Percentiles rank a stretch among this genome's conserved stretches.
Conservation (phyloP, 2,888 invertebrate genomes). For the Cryptosula pallasiana region DNA sequence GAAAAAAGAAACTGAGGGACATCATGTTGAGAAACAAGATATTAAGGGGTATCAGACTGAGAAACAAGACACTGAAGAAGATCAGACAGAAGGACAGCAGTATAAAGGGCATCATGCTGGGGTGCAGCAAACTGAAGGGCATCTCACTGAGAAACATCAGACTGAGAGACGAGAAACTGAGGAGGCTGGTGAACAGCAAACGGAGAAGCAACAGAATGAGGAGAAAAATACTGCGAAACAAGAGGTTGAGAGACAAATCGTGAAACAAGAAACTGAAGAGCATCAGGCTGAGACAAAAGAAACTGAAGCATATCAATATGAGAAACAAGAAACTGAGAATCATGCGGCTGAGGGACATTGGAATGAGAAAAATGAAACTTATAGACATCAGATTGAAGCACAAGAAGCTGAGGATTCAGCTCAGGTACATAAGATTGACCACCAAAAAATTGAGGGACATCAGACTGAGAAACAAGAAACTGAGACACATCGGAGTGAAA, state of each 20-base stretch:
- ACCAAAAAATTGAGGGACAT: too few species aligned
- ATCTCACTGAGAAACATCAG: background rate
- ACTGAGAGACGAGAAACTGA: background rate
- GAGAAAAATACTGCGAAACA: background rate
- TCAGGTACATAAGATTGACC: too few species aligned
- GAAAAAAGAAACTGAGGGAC: background rate
- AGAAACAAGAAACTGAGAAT: too few species aligned
- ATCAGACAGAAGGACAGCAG: background rate
- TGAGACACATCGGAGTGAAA: too few species aligned
- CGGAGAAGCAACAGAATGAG: background rate
- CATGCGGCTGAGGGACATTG: too few species aligned
- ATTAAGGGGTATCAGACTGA: too few species aligned
- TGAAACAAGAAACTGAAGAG: background rate
- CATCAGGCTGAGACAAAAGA: background rate
- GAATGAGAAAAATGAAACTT: too few species aligned
- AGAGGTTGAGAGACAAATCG: background rate
- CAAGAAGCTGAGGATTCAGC: too few species aligned
- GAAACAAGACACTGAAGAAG: background rate
- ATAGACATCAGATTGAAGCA: too few species aligned
- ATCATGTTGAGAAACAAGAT: background rate
- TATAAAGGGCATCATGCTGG: too few species aligned
- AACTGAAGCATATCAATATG: background rate
- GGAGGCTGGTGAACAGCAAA: background rate
- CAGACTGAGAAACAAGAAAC: too few species aligned
- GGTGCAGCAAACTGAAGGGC: background rate